phyloP scores from a whole-genome alignment of 2,888 invertebrate genomes.

The Vannuccia rotundouncinata region DNA sequence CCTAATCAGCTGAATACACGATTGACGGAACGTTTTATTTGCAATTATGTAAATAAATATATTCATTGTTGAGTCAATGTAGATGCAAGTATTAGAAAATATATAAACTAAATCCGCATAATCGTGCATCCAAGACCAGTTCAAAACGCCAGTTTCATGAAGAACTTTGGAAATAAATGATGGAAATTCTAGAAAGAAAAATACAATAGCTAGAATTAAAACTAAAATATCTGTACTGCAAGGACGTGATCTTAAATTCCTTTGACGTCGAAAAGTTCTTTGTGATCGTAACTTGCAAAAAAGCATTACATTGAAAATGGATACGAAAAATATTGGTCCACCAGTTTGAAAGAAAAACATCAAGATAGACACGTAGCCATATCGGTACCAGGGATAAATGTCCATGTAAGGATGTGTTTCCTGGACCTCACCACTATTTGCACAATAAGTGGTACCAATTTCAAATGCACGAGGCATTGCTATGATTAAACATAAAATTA shows the following conservation, averaged over 20 bases:
- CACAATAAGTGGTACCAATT: neutral
- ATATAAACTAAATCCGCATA: neutral
- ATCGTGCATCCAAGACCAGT: neutral
- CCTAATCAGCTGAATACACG: neutral
- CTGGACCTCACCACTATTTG: neutral
- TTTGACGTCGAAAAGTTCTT: neutral
- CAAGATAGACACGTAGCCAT: neutral
- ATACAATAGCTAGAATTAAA: neutral
- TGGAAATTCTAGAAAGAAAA: neutral
- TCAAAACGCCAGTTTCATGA: neutral
- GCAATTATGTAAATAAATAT: neutral
- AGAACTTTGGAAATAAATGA: neutral
- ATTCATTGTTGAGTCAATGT: neutral
- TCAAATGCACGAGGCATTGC: neutral
- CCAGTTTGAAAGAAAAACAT: slow-evolving; percentile 7
- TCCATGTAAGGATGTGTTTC: neutral
- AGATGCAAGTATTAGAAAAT: neutral
- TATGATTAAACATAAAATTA: neutral
- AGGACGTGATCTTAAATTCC: neutral
- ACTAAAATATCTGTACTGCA: neutral
- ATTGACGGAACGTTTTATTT: neutral
- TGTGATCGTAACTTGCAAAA: neutral
- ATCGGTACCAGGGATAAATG: neutral
- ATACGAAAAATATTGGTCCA: neutral
- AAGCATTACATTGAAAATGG: neutral